Evolutionary conservation across 53 echinoderm and acorn worm species (phyloP), one percentile per base, ranked within the genome.

Genomic region (Echinometra lucunter): DNA sequence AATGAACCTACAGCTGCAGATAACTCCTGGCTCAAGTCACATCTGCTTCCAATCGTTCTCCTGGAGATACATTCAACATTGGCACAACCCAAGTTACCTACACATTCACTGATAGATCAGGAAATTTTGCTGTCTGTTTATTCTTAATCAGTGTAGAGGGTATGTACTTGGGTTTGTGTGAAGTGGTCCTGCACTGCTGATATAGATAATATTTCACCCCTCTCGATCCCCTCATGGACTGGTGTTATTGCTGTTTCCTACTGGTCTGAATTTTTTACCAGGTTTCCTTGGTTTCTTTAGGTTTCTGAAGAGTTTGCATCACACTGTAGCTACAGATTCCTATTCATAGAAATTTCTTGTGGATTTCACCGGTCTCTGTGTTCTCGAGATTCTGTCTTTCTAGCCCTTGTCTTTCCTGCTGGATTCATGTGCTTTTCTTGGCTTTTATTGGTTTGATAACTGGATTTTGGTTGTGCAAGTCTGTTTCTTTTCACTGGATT

Each of bases 41-140:
- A 44, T 9, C 7, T 56, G 10, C 6, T 12, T 89, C 38, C 25
- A 18, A 34, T 12, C 57, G 89, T 58, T 66, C 91, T 35, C 67
- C 91, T 66, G 91, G 91, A 38, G 67, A 91, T 63, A 44, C 23
- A 11, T 91, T 91, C 25, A 42, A 37, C 21, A 13, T 91, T 23
- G 91, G 91, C 44, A 44, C 66, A 42, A 91, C 91, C 1, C 0
- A 13, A 25, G 91, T 92, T 27, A 34, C 1, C 0, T 28, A 44
- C 44, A 89, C 90, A 15, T 95, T 95, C 72, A 88, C 92, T 23
- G 95, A 95, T 88, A 57, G 9, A 44, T 67, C 92, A 21, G 92
- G 88, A 1, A 95, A 92, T 44, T 25, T 32, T 69, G 92, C 83
- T 18, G 4, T 53, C 32, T 95, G 92, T 42, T 11, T 12, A 9